Base-by-base conservation (phyloP, 2,888 invertebrate species). In the Amphipoea lucens region DNA sequence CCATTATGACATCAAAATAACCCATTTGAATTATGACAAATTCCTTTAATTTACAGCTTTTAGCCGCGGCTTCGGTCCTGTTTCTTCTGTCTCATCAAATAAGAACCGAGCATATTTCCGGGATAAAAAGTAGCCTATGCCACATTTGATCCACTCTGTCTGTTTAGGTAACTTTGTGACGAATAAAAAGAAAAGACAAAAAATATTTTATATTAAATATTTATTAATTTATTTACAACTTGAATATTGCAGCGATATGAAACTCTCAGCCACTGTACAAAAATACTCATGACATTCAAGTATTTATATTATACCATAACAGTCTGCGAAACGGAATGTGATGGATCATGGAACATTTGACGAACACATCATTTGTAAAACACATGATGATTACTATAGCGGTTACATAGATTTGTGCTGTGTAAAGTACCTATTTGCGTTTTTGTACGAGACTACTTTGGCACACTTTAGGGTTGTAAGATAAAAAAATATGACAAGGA, bases 171-270 rank as follows among this genome's bases (percentile, higher is more conserved):
- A 40, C 36, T 51, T 42, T 4, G 11, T 65, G 20, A 4, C 0
- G 45, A 29, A 63, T 57, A 17, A n/a, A 80, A 80, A 84, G 81
- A 68, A 75, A 77, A 79, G 1, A 29, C 66, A 36, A 11, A 51
- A 63, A 57, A 45, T 80, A 70, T 85, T 87, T 80, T 86, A 78
- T 87, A 89, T 84, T 77, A 85, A 93, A 93, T 90, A 79, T 83
- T 83, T 79, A 80, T 80, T 80, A 54, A 91, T 91, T 92, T 91
- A 92, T 95, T 96, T 96, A 96, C 95, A 96, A 94, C 93, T 95
- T 92, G 87, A 94, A 94, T 94, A 96, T 94, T 95, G 94, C 94
- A 94, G 94, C 92, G 92, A 92, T 94, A 92, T 93, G 90, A 92
- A 92, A 92, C 87, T 87, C 86, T 91, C 90, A 89, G 90, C 90